phyloP scores from a whole-genome alignment of 2,113 vertebrate genomes.

The Corydoras sp. region DNA sequence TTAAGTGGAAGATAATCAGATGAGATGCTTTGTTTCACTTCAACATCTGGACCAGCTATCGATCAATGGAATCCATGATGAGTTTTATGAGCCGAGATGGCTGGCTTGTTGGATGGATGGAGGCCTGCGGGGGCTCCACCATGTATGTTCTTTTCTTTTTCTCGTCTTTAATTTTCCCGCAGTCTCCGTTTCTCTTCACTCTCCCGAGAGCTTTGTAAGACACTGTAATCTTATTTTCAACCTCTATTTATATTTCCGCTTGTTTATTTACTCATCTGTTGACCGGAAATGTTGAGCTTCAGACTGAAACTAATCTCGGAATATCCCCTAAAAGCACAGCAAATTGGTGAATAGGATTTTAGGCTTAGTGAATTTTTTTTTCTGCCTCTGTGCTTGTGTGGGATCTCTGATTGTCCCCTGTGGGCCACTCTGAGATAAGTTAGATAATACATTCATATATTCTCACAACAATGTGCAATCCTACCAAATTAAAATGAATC shows the following conservation, averaged over 20 bases:
- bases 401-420: slow-evolving; percentile 6
- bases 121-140: too few species aligned
- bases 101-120: not conserved
- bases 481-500: slow-evolving; percentile 1
- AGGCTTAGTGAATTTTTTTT: slow-evolving; percentile 8
- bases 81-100: slow-evolving; percentile 15
- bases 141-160: not conserved
- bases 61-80: slow-evolving; percentile 2
- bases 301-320: slow-evolving; percentile 11
- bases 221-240: not conserved
- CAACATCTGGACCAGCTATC: not conserved
- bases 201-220: not conserved
- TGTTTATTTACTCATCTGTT: not conserved
- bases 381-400: not conserved
- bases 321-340: slow-evolving; percentile 1
- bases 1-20: not conserved
- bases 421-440: slow-evolving; percentile 23
- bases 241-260: not conserved
- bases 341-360: slow-evolving; percentile 3
- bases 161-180: not conserved
- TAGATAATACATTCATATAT: slow-evolving; percentile 27
- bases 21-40: not conserved
- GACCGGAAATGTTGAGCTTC: not conserved
- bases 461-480: slow-evolving; percentile 10
- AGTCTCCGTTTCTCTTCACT: not conserved